These are phyloP conservation scores for Arge pagana DNA, from an alignment of 2,888 invertebrate species.

Conservation along the genomic window DNA sequence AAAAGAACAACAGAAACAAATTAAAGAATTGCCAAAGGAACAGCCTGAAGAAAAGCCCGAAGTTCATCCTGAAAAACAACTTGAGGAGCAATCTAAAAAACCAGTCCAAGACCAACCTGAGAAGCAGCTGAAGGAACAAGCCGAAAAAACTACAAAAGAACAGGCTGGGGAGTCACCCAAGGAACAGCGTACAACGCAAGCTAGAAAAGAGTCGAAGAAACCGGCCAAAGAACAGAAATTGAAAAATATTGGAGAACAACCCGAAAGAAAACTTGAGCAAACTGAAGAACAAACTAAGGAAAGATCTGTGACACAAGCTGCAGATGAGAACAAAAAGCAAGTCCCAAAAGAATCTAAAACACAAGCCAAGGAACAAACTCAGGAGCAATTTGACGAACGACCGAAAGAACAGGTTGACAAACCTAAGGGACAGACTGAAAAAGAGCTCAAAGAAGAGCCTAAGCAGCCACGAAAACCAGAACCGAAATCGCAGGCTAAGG, in stretches of 20 bases:
- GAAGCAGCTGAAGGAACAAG: no score
- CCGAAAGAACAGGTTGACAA: background rate
- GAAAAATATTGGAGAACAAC: background rate
- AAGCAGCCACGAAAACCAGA: constrained; percentile 31
- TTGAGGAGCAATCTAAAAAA: no score
- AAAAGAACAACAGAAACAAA: constrained; percentile 9
- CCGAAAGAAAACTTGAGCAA: background rate
- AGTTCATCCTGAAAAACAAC: no score
- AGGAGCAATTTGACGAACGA: background rate
- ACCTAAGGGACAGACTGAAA: constrained; percentile 1
- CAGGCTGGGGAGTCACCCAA: no score
- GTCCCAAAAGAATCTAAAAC: background rate
- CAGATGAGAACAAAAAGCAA: background rate
- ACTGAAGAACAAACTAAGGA: no score
- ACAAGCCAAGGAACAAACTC: background rate
- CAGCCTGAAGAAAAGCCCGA: no score
- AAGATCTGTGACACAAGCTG: background rate
- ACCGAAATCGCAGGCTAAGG: background rate
- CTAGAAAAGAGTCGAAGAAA: no score
- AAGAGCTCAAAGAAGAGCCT: constrained; percentile 11
- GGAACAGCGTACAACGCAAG: no score
- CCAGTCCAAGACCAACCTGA: no score
- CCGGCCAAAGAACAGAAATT: background rate
- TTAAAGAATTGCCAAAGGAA: no score
- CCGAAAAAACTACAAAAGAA: no score